Base-by-base conservation (phyloP, 2,113 vertebrate genomes). In the Shinisaurus crocodilurus region DNA sequence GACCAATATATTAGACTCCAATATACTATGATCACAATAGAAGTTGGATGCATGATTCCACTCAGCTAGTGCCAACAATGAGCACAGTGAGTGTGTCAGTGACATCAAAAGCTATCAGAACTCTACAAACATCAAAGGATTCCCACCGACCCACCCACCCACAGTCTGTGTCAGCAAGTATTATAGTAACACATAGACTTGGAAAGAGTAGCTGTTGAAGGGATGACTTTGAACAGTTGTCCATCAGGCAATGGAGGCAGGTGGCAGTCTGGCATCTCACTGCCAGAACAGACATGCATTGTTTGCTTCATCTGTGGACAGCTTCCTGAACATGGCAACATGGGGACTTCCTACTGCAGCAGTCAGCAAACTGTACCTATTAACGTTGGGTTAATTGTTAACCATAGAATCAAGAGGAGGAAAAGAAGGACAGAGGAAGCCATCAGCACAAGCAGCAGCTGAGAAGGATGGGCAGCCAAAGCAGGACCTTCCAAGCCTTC, bases 281-380 rank as follows among this genome's bases (percentile, higher is more conserved):
- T 88, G 92, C 3, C 15, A 60, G 50, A 94, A 84, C 88, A 92
- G 77, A 80, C 79, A 3, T 0, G 10, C 0, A 9, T 0, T 74
- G 67, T 20, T n/a, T 67, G 85, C 74, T 92, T 87, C 89, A 88
- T 50, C 83, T 48, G 84, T 1, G 1, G 84, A 92, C 84, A 79
- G 79, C 84, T 91, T 91, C 88, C 92, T 92, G 84, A 86, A 94
- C 82, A 90, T 75, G 87, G 84, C 92, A 89, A n/a, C 8, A 0
- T 0, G 83, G 93, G 43, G 89, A 82, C 88, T 81, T 89, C 91
- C 93, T 89, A 37, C 43, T 1, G 63, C 89, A 91, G 87, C 69
- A 0, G 0, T 91, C 93, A 91, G 91, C 93, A 94, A 95, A 88
- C n/a, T 16, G 16, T 70, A 94, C 86, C 91, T 84, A n/a, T 88